These are phyloP conservation scores for Porites divaricata DNA, from an alignment of 92 coral and sea anemone genomes.

Conservation along the genomic window DNA sequence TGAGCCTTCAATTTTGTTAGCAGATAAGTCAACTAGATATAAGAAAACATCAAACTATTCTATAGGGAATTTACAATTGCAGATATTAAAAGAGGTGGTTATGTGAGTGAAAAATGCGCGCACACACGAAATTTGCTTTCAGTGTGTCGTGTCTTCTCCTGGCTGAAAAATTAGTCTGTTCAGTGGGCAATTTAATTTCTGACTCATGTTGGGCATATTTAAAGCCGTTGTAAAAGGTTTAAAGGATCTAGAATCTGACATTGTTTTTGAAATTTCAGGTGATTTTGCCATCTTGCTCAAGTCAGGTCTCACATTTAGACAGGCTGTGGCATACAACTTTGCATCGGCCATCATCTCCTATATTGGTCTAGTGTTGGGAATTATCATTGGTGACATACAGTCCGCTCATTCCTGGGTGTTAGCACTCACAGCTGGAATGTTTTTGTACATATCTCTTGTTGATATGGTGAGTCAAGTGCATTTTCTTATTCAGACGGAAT, in stretches of 20 bases:
- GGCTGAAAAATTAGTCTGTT: too few relatives aligned
- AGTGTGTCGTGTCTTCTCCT: too few relatives aligned
- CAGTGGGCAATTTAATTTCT: neutral
- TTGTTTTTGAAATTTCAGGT: slow-evolving; percentile 54
- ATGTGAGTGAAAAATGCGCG: neutral
- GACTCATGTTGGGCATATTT: neutral
- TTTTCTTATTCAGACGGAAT: neutral
- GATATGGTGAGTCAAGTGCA: slow-evolving; percentile 80
- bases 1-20: too few relatives aligned
- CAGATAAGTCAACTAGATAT: too few relatives aligned
- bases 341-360: slow-evolving; percentile 88
- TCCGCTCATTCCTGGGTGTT: slow-evolving; percentile 92
- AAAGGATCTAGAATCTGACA: too few relatives aligned
- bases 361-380: slow-evolving; percentile 87
- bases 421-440: slow-evolving; percentile 95
- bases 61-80: too few relatives aligned
- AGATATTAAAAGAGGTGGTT: too few relatives aligned
- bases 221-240: too few relatives aligned
- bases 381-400: slow-evolving; percentile 82
- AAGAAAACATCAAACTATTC: too few relatives aligned
- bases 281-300: slow-evolving; percentile 95
- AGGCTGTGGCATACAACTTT: slow-evolving; percentile 89
- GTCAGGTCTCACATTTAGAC: slow-evolving; percentile 91
- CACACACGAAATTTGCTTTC: neutral
- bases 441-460: slow-evolving; percentile 88